These are phyloP conservation scores for Suillia variegata DNA, from an alignment of 2,888 invertebrate genomes.

Conservation along the genomic window DNA sequence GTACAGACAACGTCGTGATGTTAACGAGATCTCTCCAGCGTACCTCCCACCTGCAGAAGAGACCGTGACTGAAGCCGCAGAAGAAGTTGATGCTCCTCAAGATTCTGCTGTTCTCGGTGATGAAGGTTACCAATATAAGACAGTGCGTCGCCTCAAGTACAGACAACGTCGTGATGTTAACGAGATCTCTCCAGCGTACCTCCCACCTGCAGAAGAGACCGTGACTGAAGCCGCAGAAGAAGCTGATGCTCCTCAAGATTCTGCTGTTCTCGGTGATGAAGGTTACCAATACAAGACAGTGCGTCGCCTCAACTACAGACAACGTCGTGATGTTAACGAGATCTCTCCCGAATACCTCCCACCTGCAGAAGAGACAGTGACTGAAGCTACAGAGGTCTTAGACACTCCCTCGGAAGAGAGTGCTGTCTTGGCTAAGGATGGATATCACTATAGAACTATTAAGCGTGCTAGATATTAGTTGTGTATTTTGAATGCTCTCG, in stretches of 20 bases:
- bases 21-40: constrained; percentile 31
- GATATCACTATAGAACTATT: constrained; percentile 19
- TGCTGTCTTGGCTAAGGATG: constrained; percentile 22
- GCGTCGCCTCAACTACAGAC: no score
- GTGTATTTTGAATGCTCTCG: no score
- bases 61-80: constrained; percentile 25
- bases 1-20: constrained; percentile 40
- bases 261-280: constrained; percentile 34
- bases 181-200: constrained; percentile 32
- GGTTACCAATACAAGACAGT: constrained; percentile 48
- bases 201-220: constrained; percentile 26
- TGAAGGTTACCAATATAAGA: constrained; percentile 41
- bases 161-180: constrained; percentile 40
- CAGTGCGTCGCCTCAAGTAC: constrained; percentile 37
- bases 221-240: constrained; percentile 30
- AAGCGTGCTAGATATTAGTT: background rate
- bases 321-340: constrained; percentile 39
- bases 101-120: constrained; percentile 31
- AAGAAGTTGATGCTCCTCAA: constrained; percentile 23
- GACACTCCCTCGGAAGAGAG: constrained; percentile 24
- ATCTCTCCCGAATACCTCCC: constrained; percentile 29
- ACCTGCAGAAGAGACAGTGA: constrained; percentile 25
- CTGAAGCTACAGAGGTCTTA: constrained; percentile 18
- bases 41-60: constrained; percentile 33
- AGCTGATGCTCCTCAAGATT: constrained; percentile 28